Evolutionary conservation across 2,797 vertebrate genomes (phyloP).

Genomic region (Sarcophilus harrisii): DNA sequence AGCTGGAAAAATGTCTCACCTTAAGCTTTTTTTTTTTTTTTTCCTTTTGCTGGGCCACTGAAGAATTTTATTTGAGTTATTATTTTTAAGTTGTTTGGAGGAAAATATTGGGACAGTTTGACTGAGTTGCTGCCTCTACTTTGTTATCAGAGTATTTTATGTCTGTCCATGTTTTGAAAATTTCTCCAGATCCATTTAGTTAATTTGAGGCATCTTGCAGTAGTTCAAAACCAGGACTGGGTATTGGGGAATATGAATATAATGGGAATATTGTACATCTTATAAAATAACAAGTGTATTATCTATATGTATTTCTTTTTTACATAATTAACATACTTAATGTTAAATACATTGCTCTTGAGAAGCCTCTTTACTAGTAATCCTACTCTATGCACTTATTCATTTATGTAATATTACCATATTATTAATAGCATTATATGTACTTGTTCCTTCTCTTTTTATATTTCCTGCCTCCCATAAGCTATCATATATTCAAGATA

Average conservation of each 20-base stretch:
- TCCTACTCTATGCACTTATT: not conserved
- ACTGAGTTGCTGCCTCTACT: not conserved
- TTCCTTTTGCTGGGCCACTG: not conserved
- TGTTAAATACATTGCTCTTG: not conserved
- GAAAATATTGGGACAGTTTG: not conserved
- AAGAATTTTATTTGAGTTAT: not conserved
- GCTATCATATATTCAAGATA: not conserved
- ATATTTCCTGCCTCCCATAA: not conserved
- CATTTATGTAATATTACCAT: not conserved
- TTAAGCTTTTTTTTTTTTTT: not conserved
- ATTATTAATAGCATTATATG: not conserved
- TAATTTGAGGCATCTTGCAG: not conserved
- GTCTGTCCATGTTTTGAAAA: not conserved
- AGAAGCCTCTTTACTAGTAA: not conserved
- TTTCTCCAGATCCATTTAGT: not conserved
- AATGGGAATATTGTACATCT: not conserved
- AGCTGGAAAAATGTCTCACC: not conserved
- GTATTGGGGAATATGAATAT: not conserved
- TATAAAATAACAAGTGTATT: not conserved
- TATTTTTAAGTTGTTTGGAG: not conserved
- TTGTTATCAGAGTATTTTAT: not conserved
- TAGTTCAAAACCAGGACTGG: not conserved
- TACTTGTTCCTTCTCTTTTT: not conserved
- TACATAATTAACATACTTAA: not conserved
- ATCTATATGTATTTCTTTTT: not conserved